These are phyloP conservation scores for Sesia apiformis DNA, from an alignment of 2,888 invertebrate species.

Conservation along the genomic window DNA sequence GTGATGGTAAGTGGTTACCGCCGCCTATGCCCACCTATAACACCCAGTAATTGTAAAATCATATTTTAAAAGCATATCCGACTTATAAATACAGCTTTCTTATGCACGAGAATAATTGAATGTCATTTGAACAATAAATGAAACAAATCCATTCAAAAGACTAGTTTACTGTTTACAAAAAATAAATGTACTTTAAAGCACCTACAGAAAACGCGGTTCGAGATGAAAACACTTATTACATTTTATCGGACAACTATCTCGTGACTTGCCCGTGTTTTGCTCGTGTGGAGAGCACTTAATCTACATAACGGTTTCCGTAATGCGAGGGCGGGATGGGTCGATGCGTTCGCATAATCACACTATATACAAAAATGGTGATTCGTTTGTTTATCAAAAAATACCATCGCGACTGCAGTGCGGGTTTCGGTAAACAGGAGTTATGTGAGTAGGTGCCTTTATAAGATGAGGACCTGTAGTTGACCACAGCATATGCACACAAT, in stretches of 20 bases:
- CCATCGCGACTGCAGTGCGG: not conserved
- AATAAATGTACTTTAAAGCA: not conserved
- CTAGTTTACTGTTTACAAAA: not conserved
- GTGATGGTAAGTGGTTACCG: too few relatives aligned
- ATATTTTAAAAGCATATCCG: too few relatives aligned
- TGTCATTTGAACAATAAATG: too few relatives aligned
- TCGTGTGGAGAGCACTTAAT: constrained; percentile 37
- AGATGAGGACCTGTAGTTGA: too few relatives aligned
- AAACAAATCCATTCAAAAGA: not conserved
- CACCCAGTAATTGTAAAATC: too few relatives aligned
- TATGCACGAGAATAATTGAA: too few relatives aligned
- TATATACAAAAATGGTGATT: not conserved
- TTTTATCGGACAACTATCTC: constrained; percentile 18
- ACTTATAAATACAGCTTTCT: too few relatives aligned
- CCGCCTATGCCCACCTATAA: too few relatives aligned
- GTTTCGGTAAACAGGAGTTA: not conserved
- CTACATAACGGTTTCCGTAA: constrained; percentile 39
- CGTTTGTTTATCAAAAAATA: not conserved
- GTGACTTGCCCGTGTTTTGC: constrained; percentile 5
- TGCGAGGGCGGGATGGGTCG: constrained; percentile 9
- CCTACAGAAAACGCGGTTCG: not conserved
- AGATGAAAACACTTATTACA: constrained; percentile 5
- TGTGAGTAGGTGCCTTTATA: too few relatives aligned
- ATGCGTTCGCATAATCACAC: not conserved
- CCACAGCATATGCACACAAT: too few relatives aligned